Evolutionary conservation across 2,113 vertebrate genomes (phyloP).

Genomic region (Oreochromis aureus): DNA sequence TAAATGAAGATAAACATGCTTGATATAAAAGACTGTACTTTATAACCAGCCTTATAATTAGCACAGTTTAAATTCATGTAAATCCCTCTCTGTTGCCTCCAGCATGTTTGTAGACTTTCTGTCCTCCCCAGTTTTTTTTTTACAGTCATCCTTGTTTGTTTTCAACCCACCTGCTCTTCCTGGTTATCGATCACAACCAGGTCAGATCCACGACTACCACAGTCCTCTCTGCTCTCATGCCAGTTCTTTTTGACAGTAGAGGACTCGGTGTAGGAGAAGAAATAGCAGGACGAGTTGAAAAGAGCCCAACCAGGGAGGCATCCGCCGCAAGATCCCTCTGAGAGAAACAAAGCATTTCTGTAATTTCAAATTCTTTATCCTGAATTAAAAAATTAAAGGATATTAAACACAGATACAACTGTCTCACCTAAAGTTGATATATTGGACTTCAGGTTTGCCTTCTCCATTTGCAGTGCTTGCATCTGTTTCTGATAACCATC

Average conservation of each 20-base stretch:
- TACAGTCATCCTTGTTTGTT: not conserved
- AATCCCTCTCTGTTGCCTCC: not conserved
- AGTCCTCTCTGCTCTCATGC: not conserved
- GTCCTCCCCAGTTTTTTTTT: not conserved
- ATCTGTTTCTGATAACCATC: slow-evolving; percentile 8
- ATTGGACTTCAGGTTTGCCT: accelerated
- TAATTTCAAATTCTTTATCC: too few relatives aligned
- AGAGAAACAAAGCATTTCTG: not conserved
- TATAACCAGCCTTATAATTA: too few relatives aligned
- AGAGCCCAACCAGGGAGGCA: slow-evolving; percentile 18
- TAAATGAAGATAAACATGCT: too few relatives aligned
- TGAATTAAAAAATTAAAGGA: not conserved
- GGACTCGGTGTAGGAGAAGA: not conserved
- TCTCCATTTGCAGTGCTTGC: not conserved
- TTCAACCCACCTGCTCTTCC: not conserved
- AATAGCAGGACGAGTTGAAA: slow-evolving; percentile 40
- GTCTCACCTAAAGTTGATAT: accelerated
- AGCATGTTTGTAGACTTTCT: too few relatives aligned
- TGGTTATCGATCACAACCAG: not conserved
- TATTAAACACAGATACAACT: not conserved
- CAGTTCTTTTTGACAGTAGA: not conserved
- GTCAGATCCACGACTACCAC: not conserved
- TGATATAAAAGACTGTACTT: too few relatives aligned
- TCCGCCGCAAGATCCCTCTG: slow-evolving; percentile 22
- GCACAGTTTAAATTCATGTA: too few relatives aligned